Conservation (phyloP, 1,140 invertebrate genomes). For the Orius laevigatus region DNA sequence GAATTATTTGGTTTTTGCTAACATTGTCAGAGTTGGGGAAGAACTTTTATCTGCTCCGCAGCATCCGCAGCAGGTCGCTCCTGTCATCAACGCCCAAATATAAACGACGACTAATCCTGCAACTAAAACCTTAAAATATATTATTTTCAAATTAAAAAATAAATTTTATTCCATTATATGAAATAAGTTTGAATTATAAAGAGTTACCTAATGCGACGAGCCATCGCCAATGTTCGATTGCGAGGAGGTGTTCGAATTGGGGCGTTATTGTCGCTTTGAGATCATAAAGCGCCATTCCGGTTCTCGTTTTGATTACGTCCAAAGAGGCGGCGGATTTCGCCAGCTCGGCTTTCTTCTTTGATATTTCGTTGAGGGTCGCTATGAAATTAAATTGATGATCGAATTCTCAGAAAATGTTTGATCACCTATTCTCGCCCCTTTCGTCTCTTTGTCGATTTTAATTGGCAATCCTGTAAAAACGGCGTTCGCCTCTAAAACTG, state of each 20-base stretch:
- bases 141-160: not conserved
- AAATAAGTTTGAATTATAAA: not conserved
- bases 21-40: constrained; percentile 34
- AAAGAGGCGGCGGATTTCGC: constrained; percentile 27
- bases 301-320: constrained; percentile 26
- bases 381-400: constrained; percentile 8
- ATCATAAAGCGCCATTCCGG: constrained; percentile 27
- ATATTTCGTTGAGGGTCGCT: constrained; percentile 30
- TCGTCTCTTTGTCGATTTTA: constrained; percentile 16
- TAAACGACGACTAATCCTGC: constrained; percentile 27
- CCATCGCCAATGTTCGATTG: constrained; percentile 29
- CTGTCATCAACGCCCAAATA: constrained; percentile 31
- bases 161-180: not conserved
- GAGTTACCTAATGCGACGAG: constrained; percentile 26
- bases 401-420: not conserved
- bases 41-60: constrained; percentile 34
- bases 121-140: constrained; percentile 24
- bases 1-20: constrained; percentile 13
- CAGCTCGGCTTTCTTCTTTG: constrained; percentile 25
- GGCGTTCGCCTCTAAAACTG: constrained; percentile 16
- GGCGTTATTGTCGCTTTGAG: constrained; percentile 23
- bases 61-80: constrained; percentile 34
- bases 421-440: constrained; percentile 18
- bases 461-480: constrained; percentile 15
- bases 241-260: constrained; percentile 24